Conservation (phyloP, 2,797 vertebrate species). For the Peromyscus aztecus region DNA sequence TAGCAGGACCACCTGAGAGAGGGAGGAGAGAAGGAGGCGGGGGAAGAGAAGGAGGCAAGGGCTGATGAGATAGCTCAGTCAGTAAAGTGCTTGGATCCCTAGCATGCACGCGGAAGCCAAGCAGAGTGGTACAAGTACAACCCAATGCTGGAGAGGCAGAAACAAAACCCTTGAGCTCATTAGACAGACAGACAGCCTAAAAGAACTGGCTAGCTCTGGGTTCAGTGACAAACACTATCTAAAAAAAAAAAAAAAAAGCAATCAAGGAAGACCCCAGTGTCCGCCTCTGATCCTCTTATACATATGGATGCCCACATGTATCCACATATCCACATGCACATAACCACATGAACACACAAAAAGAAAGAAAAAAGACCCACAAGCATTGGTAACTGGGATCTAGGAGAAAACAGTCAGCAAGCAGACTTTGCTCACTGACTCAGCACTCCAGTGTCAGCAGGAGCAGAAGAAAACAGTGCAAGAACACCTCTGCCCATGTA, state of each 20-base stretch:
- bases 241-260: neutral
- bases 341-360: too few relatives aligned
- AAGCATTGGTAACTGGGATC: neutral
- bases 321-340: too few relatives aligned
- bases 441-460: neutral
- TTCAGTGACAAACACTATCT: neutral
- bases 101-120: neutral
- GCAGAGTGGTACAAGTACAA: neutral
- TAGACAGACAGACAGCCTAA: neutral
- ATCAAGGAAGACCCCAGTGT: too few relatives aligned
- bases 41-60: too few relatives aligned
- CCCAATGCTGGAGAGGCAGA: neutral
- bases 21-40: too few relatives aligned
- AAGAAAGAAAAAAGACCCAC: neutral
- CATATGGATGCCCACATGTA: too few relatives aligned
- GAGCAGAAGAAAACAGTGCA: neutral
- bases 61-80: neutral
- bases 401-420: neutral
- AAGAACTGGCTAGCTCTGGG: neutral
- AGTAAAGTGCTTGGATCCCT: neutral
- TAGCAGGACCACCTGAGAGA: neutral
- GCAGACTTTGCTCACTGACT: neutral
- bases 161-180: neutral
- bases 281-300: too few relatives aligned
- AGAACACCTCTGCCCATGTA: too few relatives aligned